Evolutionary conservation across 2,888 invertebrate genomes (phyloP).

Genomic region (Parascotia fuliginaria): DNA sequence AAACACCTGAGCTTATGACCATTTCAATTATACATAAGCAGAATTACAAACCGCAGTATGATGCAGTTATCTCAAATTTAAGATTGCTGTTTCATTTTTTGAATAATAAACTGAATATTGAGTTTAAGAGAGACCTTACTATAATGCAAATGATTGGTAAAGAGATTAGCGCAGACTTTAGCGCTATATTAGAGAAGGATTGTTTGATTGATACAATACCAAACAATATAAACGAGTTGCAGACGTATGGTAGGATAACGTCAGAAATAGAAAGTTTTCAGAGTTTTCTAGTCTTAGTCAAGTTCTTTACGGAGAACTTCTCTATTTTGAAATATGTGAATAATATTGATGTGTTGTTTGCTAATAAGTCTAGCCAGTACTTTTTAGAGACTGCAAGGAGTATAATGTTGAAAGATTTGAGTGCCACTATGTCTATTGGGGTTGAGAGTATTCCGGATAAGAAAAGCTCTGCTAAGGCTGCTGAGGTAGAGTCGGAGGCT

Average conservation of each 20-base stretch:
- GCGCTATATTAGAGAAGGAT: slow-evolving; percentile 88
- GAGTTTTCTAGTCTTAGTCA: slow-evolving; percentile 84
- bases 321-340: slow-evolving; percentile 89
- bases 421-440: slow-evolving; percentile 88
- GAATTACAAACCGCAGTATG: slow-evolving; percentile 75
- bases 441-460: slow-evolving; percentile 71
- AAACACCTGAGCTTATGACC: slow-evolving; percentile 63
- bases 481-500: slow-evolving; percentile 58
- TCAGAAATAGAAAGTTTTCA: slow-evolving; percentile 89
- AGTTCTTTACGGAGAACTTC: slow-evolving; percentile 84
- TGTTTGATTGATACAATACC: slow-evolving; percentile 92
- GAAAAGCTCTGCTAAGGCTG: slow-evolving; percentile 13
- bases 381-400: slow-evolving; percentile 88
- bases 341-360: slow-evolving; percentile 91
- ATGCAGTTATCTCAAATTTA: slow-evolving; percentile 85
- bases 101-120: slow-evolving; percentile 81
- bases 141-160: slow-evolving; percentile 85
- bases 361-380: slow-evolving; percentile 90
- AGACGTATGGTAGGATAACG: slow-evolving; percentile 87
- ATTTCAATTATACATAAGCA: slow-evolving; percentile 71
- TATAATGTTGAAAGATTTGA: slow-evolving; percentile 93
- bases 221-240: slow-evolving; percentile 89
- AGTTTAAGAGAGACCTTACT: slow-evolving; percentile 68
- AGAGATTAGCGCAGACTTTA: slow-evolving; percentile 85
- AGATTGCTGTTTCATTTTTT: slow-evolving; percentile 86